Percentiles rank a stretch among this genome's conserved stretches.
phyloP scores from a whole-genome alignment of 1,140 invertebrate genomes.

The Neocloeon triangulifer region DNA sequence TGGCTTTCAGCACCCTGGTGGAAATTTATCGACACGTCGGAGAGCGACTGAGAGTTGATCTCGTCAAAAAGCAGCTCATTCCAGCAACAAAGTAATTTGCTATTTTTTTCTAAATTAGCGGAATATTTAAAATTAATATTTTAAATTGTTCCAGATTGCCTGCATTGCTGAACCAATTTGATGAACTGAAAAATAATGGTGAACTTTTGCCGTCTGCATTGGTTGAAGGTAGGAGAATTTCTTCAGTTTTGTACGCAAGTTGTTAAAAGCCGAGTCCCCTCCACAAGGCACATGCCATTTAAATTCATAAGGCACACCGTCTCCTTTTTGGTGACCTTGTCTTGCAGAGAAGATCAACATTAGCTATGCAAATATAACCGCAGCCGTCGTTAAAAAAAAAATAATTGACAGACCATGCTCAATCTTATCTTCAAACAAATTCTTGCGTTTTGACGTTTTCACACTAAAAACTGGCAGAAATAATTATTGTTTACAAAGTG shows the following conservation, averaged over 20 bases:
- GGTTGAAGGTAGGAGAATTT: conserved; percentile 7
- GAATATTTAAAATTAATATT: background rate
- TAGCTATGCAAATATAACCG: too few species aligned
- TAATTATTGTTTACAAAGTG: too few species aligned
- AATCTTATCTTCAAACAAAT: too few species aligned
- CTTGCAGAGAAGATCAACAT: too few species aligned
- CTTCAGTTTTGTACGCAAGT: background rate
- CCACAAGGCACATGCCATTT: too few species aligned
- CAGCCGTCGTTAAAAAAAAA: too few species aligned
- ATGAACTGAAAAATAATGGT: conserved; percentile 59
- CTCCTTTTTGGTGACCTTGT: too few species aligned
- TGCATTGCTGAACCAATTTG: conserved; percentile 59
- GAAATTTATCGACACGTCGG: conserved; percentile 87
- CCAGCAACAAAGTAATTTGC: conserved; percentile 22
- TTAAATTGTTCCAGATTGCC: conserved; percentile 24
- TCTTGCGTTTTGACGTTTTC: too few species aligned
- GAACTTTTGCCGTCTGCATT: conserved; percentile 53
- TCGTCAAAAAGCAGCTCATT: conserved; percentile 49
- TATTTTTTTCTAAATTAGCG: background rate
- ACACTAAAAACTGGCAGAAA: too few species aligned
- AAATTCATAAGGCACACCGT: too few species aligned
- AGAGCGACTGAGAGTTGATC: conserved; percentile 60
- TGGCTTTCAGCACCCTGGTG: conserved; percentile 60
- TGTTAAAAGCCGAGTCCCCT: conserved; percentile 8
- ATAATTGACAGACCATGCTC: too few species aligned